Evolutionary conservation across 2,888 invertebrate genomes (phyloP), one percentile per base, ranked within the genome.

Genomic region (Pteria penguin): DNA sequence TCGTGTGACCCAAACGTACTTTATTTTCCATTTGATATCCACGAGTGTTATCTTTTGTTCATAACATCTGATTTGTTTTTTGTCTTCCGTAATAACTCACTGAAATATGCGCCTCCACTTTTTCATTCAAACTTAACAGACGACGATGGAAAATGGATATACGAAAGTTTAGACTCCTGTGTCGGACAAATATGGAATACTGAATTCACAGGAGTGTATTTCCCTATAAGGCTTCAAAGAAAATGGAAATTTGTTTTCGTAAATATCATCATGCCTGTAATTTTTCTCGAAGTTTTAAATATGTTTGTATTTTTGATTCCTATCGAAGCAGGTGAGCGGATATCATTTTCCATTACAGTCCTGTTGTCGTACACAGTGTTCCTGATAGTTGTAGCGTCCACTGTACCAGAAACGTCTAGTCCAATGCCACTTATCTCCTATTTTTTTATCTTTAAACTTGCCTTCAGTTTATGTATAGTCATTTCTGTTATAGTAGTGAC

Each of bases 341-440:
- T 1, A 8, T 57, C 57, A 14, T 57, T 57, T 24, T 8, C 57
- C n/a, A 57, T 57, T 22, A 57, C 57, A 18, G 11, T 57, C 18
- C 57, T 57, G 22, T 57, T 57, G 57, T 57, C 57, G 22, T 57
- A 22, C 24, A 57, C 57, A 14, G 57, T 57, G 8, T 57, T 57
- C 24, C 11, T 57, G 57, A 24, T 57, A 22, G 18, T 57, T 57
- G 22, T 22, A 8, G 18, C 57, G 8, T 14, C 11, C 8, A 24
- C 24, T 22, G 22, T 57, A 22, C 57, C 57, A 24, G 57, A 57
- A 8, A 24, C 57, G 24, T 57, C 57, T 24, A 8, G 8, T 24
- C 57, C 57, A 57, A 57, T 57, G 57, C 57, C 57, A 22, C 8
- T 45, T 45, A 11, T 45, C 8, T 11, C 8, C 14, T 45, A 45